Evolutionary conservation across 2,113 vertebrate species (phyloP).

Genomic region (Thalassarche chlororhynchos): DNA sequence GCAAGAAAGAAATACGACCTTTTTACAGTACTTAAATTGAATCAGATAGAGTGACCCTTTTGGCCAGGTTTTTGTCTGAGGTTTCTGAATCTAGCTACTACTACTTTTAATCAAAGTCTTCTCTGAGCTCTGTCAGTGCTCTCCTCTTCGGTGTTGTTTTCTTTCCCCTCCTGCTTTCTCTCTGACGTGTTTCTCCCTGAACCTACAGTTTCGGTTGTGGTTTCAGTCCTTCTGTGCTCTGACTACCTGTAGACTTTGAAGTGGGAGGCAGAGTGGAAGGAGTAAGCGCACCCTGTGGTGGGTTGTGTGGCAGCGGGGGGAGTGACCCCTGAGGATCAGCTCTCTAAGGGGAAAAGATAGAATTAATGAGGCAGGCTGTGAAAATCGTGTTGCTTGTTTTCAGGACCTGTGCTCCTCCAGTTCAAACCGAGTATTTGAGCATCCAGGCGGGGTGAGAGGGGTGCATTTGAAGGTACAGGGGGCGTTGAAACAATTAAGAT

Average conservation of each 20-base stretch:
- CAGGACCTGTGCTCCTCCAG: background rate
- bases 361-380: background rate
- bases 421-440: background rate
- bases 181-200: background rate
- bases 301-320: background rate
- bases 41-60: background rate
- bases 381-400: background rate
- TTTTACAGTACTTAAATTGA: background rate
- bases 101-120: background rate
- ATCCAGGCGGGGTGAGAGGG: background rate
- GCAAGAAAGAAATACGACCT: background rate
- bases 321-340: background rate
- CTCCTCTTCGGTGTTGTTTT: background rate
- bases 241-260: background rate
- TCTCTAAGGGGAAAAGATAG: background rate
- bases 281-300: fast-evolving
- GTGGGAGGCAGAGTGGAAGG: background rate
- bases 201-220: background rate
- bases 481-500: background rate
- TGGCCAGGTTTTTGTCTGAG: background rate
- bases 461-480: background rate
- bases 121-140: background rate
- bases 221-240: background rate
- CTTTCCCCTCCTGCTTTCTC: background rate
- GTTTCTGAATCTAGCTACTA: background rate